Evolutionary conservation across 2,888 invertebrate species (phyloP).

Genomic region (Oscheius myriophilus): DNA sequence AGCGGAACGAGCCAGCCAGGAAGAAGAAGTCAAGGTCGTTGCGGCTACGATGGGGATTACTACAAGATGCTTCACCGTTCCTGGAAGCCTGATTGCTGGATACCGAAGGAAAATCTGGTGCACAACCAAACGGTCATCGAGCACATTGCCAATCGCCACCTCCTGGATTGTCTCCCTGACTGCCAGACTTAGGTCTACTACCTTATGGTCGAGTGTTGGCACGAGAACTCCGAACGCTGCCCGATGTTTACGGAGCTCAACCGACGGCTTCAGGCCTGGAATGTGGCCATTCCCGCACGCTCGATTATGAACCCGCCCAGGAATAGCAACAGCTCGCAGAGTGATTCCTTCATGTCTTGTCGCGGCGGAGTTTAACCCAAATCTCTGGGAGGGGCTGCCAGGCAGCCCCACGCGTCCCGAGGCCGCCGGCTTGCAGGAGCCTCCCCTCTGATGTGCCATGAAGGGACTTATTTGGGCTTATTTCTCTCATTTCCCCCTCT

Average conservation of each 20-base stretch:
- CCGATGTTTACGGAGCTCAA: constrained; percentile 93
- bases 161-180: constrained; percentile 89
- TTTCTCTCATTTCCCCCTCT: too few relatives aligned
- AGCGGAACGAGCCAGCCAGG: constrained; percentile 41
- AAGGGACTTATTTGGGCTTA: constrained; percentile 40
- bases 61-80: constrained; percentile 76
- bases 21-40: constrained; percentile 75
- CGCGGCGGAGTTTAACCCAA: constrained; percentile 18
- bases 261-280: constrained; percentile 77
- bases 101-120: constrained; percentile 98
- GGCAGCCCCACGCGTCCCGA: constrained; percentile 17
- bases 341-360: constrained; percentile 51
- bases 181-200: constrained; percentile 91
- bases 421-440: constrained; percentile 47
- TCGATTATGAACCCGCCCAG: constrained; percentile 52
- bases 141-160: constrained; percentile 89
- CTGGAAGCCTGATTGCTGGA: constrained; percentile 86
- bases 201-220: constrained; percentile 98
- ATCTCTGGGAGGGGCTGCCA: constrained; percentile 8
- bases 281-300: constrained; percentile 53
- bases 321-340: constrained; percentile 47
- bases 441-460: constrained; percentile 59
- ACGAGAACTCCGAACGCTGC: constrained; percentile 87
- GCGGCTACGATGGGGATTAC: constrained; percentile 88
- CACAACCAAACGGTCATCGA: constrained; percentile 80